Conservation (phyloP, 1,140 invertebrate genomes). For the Lethocerus indicus region DNA sequence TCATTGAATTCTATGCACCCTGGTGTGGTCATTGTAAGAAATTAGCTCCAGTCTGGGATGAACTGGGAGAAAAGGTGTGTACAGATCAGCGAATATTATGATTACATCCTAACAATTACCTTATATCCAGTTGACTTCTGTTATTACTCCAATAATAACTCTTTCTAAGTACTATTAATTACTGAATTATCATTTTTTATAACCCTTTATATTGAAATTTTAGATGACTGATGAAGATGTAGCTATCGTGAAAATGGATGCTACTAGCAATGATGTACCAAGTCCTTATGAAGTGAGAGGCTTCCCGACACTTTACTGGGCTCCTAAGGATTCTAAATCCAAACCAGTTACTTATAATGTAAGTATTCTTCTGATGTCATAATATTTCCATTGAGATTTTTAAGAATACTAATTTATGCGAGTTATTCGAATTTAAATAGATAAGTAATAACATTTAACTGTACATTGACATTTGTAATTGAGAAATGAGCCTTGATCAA, state of each 20-base stretch:
- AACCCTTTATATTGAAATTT: too few species aligned
- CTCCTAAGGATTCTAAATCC: conserved; percentile 65
- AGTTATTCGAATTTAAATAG: too few species aligned
- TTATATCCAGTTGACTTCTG: not conserved
- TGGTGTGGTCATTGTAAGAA: conserved; percentile 99
- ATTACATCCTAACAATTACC: not conserved
- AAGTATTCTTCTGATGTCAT: conserved; percentile 20
- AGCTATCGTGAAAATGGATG: conserved; percentile 93
- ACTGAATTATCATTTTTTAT: conserved; percentile 11
- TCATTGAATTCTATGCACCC: conserved; percentile 96
- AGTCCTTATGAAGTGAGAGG: conserved; percentile 81
- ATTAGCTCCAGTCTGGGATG: conserved; percentile 82
- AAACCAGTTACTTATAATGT: conserved; percentile 82
- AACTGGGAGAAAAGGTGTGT: conserved; percentile 76
- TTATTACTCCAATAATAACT: conserved; percentile 1
- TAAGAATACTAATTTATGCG: too few species aligned
- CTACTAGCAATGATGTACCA: conserved; percentile 96
- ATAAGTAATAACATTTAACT: too few species aligned
- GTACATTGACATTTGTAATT: too few species aligned
- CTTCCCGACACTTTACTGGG: conserved; percentile 96
- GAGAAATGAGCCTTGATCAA: too few species aligned
- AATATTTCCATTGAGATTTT: not conserved
- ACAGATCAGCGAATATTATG: not conserved
- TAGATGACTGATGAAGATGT: conserved; percentile 75
- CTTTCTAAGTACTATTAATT: not conserved